Base-by-base conservation (phyloP, 35 echinoderm and acorn worm species). In the Anneissia japonica region DNA sequence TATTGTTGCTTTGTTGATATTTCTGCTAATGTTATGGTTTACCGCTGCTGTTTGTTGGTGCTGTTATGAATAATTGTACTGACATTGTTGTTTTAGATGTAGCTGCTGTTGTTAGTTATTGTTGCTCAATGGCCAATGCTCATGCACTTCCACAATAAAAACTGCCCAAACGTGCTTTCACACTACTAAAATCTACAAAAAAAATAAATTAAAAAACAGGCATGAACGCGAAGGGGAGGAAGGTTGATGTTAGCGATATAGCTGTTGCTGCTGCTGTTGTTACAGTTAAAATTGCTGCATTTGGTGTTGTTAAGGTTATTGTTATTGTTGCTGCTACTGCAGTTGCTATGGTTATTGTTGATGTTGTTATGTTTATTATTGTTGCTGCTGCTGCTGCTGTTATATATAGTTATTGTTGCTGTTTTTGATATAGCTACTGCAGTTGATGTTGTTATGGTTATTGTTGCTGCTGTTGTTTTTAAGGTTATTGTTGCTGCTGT, bases 381-480 rank as follows among this genome's bases (percentile, higher is more conserved):
- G 76, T 78, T 78, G 76, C 32, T 33, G 76, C 31, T 33, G 76
- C 32, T 33, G 76, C 31, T 33, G 76, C 31, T 33, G 76, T 78
- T n/a, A n/a, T n/a, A n/a, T 33, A 32, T 33, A 13, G 76, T 78
- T 33, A 32, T 78, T 78, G 76, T 78, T 78, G 76, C 13, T 78
- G 76, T 23, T 78, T 14, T 23, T 23, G 76, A 19, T 78, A 32
- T 78, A 19, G 76, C 32, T 78, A 32, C 32, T 78, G 76, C 32
- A 19, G 76, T 78, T 78, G 76, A 16, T 23, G 32, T 78, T 78
- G 76, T 78, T 78, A 32, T 78, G 14, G 76, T 78, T 78, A 32
- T 23, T 23, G 76, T 78, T 78, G 76, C 32, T 78, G 76, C 32
- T 78, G 76, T 33, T 78, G 76, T 78, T 78, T 14, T 78, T 78